Conservation (phyloP, 2,797 vertebrate genomes). For the Gila robusta region DNA sequence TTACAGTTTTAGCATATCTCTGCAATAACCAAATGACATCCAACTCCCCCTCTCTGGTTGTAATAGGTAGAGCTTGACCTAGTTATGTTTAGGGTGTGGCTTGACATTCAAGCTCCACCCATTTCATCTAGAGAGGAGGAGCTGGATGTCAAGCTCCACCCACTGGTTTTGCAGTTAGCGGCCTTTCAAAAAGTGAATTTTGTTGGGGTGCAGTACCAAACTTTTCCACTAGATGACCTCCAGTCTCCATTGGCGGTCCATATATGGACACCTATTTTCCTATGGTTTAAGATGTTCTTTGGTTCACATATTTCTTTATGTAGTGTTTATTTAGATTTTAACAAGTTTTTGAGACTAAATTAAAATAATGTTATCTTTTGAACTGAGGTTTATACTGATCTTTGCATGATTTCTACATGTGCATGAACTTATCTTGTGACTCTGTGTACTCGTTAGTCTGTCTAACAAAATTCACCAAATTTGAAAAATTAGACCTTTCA, state of each 20-base stretch:
- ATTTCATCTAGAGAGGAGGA: not conserved
- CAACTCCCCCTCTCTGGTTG: too few relatives aligned
- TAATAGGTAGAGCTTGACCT: too few relatives aligned
- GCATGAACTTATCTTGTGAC: conserved; percentile 11
- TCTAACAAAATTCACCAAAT: not conserved
- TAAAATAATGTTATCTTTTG: not conserved
- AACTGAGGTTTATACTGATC: not conserved
- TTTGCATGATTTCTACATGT: conserved; percentile 70
- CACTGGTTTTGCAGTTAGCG: not conserved
- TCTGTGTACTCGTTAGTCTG: not conserved
- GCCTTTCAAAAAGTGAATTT: not conserved
- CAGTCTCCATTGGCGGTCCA: not conserved
- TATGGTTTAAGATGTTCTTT: not conserved
- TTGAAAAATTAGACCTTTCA: not conserved
- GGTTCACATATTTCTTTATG: not conserved
- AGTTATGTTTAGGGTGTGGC: not conserved
- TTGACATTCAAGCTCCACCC: not conserved
- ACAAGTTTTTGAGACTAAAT: not conserved
- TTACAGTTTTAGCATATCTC: too few relatives aligned
- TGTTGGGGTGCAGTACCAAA: not conserved
- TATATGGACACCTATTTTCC: not conserved
- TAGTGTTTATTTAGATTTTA: not conserved
- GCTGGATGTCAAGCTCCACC: not conserved
- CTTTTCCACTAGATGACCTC: not conserved
- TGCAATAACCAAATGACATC: too few relatives aligned